Base-by-base conservation (phyloP, 2,888 invertebrate species). In the Nasonia oneida region DNA sequence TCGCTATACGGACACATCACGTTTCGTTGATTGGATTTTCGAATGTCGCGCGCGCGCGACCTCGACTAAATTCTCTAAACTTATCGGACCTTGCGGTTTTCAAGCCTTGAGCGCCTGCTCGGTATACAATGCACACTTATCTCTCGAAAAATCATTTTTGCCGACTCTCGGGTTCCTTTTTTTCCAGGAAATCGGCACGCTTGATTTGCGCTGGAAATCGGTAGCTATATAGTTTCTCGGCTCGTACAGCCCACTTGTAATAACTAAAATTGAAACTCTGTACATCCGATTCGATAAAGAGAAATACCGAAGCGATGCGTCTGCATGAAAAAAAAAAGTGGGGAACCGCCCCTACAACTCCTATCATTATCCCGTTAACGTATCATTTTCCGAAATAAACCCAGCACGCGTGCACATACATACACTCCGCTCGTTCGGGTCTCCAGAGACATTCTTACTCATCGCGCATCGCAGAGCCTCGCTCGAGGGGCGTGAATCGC, bases 21-120 rank as follows among this genome's bases (percentile, higher is more conserved):
- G 33, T 67, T 67, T 67, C 14, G 23, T 67, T 29, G 15, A 67
- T 67, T 67, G 67, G 33, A 67, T 67, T 67, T 67, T 67, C 33
- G 23, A 67, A 67, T 33, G 67, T 33, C 67, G 33, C 33, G 29
- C 33, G 29, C 29, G 67, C 15, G 14, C 29, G 14, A 33, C 33
- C 67, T 67, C 67, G 67, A 12, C 14, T 12, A 33, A 14, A 67
- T 67, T 67, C 8, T 23, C 33, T 12, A 67, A 67, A 67, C 64
- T 57, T 57, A 23, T 23, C 2, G 57, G 23, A 64, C 15, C 29
- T 67, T 67, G 67, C 29, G 33, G 23, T n/a, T 29, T 67, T 33
- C 14, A 67, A 67, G 2, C 33, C 67, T 67, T 29, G 57, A 47
- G 42, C 42, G 0, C 42, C 42, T 47, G 42, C 12, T 47, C 42